These are phyloP conservation scores for Muntiacus reevesi DNA, from an alignment of 2,113 vertebrate species.

Conservation along the genomic window DNA sequence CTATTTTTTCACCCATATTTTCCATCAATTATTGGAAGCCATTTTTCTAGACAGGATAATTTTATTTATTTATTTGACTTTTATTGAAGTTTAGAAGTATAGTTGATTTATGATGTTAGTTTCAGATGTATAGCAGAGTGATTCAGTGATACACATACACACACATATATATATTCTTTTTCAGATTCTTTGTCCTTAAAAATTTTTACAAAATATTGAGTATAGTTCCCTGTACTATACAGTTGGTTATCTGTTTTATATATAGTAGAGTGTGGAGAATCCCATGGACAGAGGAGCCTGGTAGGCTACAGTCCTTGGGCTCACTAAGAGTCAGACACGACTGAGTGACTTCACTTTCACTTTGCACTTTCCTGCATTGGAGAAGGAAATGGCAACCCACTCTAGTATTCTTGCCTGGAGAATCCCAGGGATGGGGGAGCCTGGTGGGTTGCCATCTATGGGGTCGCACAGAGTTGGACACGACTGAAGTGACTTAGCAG, in stretches of 20 bases:
- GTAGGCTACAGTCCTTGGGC: background rate
- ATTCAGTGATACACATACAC: background rate
- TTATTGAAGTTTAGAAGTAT: background rate
- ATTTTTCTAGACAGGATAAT: background rate
- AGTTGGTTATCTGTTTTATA: background rate
- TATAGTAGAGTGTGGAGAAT: background rate
- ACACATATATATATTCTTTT: background rate
- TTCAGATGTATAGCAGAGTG: background rate
- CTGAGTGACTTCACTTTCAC: background rate
- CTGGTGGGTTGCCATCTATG: background rate
- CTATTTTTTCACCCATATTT: background rate
- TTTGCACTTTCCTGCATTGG: background rate
- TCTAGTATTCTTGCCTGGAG: background rate
- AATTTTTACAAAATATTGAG: background rate
- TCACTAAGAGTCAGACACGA: fast-evolving
- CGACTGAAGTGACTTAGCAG: background rate
- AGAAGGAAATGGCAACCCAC: background rate
- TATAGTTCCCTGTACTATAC: background rate
- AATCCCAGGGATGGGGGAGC: background rate
- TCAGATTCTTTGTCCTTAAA: background rate
- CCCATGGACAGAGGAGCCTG: background rate
- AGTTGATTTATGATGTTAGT: background rate
- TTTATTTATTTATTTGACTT: background rate
- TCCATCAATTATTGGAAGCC: background rate
- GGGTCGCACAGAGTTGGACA: background rate